phyloP scores from a whole-genome alignment of 2,888 invertebrate species.

The Ypsolopha scabrella region DNA sequence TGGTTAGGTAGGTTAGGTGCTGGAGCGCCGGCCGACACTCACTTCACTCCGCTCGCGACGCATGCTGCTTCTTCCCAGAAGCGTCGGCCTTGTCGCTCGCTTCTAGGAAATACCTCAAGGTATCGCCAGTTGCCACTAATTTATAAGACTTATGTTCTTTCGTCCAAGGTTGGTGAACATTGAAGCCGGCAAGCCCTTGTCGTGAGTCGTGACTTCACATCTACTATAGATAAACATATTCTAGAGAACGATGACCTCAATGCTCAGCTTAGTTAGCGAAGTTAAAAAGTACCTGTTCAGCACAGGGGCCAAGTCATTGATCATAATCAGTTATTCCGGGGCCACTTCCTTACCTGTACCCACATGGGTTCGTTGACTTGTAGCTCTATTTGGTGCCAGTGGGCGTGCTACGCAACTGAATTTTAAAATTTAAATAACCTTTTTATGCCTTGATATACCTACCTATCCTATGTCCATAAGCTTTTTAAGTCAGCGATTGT shows the following conservation, averaged over 20 bases:
- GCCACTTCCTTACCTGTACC: background rate
- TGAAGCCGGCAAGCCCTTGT: slow-evolving; percentile 20
- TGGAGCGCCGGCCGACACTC: background rate
- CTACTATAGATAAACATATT: slow-evolving; percentile 14
- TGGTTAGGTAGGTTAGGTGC: background rate
- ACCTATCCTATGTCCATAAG: too few relatives aligned
- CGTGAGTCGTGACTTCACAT: slow-evolving; percentile 19
- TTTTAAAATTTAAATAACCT: too few relatives aligned
- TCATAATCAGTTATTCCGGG: background rate
- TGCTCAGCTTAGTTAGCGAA: background rate
- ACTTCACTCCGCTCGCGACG: background rate
- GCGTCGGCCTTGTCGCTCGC: slow-evolving; percentile 48
- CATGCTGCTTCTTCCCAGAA: slow-evolving; percentile 42
- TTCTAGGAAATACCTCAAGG: slow-evolving; percentile 61
- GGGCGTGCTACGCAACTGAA: too few relatives aligned
- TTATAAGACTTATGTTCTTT: slow-evolving; percentile 59
- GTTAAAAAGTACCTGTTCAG: background rate
- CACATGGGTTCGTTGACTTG: background rate
- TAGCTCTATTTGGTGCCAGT: background rate
- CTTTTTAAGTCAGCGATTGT: too few relatives aligned
- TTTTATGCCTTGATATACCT: too few relatives aligned
- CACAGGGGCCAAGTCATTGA: background rate
- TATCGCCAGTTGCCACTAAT: slow-evolving; percentile 54
- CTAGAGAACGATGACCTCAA: slow-evolving; percentile 34
- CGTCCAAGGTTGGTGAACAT: slow-evolving; percentile 35